A percentile compares a stretch with the other conserved stretches of the same genome.
phyloP scores from a whole-genome alignment of 2,888 invertebrate genomes.

The Erebia epiphron region DNA sequence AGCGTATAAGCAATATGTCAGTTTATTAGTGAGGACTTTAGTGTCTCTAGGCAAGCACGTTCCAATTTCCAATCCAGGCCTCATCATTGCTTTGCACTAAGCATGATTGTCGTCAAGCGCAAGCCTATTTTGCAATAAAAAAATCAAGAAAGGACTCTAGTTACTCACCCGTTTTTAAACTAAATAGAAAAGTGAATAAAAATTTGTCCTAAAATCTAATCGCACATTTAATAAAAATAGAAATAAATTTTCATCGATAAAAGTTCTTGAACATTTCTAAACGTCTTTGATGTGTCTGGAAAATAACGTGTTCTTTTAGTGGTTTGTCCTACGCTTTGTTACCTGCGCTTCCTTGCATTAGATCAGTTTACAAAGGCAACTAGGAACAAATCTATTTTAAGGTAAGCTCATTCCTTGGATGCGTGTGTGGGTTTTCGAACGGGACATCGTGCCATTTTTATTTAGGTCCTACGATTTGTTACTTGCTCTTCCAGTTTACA shows the following conservation, averaged over 20 bases:
- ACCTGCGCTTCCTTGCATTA: constrained; percentile 57
- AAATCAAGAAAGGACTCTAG: too few relatives aligned
- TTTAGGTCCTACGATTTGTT: too few relatives aligned
- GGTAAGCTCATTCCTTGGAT: constrained; percentile 4
- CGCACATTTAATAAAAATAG: background rate
- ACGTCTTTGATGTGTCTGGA: constrained; percentile 64
- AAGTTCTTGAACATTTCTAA: constrained; percentile 49
- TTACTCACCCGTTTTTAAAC: background rate
- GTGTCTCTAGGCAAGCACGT: too few relatives aligned
- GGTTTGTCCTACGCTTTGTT: constrained; percentile 69
- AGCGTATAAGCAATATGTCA: too few relatives aligned
- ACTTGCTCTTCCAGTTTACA: too few relatives aligned
- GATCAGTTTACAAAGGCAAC: constrained; percentile 55
- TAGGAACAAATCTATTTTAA: constrained; percentile 40
- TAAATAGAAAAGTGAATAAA: background rate
- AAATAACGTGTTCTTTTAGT: constrained; percentile 77
- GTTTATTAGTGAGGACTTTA: too few relatives aligned
- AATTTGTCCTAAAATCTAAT: background rate
- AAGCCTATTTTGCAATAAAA: too few relatives aligned
- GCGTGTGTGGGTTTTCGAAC: constrained; percentile 26
- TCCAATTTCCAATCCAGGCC: too few relatives aligned
- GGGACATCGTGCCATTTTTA: background rate
- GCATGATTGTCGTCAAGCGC: too few relatives aligned
- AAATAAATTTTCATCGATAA: constrained; percentile 44
- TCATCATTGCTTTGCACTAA: too few relatives aligned